Evolutionary conservation across 2,888 invertebrate species (phyloP).

Genomic region (Ctena decussata): DNA sequence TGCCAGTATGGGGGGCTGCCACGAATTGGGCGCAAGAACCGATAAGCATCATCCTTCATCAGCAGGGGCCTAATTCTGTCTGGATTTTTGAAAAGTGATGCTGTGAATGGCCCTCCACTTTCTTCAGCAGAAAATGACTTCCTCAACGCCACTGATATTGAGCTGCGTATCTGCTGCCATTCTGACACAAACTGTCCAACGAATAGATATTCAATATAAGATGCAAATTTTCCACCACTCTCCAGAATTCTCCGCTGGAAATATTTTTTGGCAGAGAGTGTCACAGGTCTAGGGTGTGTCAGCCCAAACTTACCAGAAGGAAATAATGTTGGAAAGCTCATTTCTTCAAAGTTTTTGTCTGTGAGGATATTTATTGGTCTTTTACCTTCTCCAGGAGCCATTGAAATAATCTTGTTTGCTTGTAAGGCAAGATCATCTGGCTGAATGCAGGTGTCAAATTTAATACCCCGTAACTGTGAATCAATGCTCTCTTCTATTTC

Average conservation of each 20-base stretch:
- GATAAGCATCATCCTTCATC: slow-evolving; percentile 54
- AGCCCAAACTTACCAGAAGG: slow-evolving; percentile 49
- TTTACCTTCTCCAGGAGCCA: slow-evolving; percentile 25
- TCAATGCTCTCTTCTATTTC: slow-evolving; percentile 2
- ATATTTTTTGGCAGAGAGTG: slow-evolving; percentile 39
- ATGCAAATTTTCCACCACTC: slow-evolving; percentile 26
- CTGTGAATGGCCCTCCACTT: slow-evolving; percentile 29
- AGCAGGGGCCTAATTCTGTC: slow-evolving; percentile 24
- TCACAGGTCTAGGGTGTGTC: slow-evolving; percentile 11
- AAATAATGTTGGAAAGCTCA: slow-evolving; percentile 33
- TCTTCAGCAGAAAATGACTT: slow-evolving; percentile 5
- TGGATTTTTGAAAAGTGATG: slow-evolving; percentile 36
- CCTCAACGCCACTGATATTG: slow-evolving; percentile 39
- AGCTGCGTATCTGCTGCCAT: slow-evolving; percentile 31
- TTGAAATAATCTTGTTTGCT: slow-evolving; percentile 16
- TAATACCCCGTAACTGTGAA: slow-evolving; percentile 8
- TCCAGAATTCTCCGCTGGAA: slow-evolving; percentile 47
- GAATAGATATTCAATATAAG: slow-evolving; percentile 45
- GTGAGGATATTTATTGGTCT: slow-evolving; percentile 31
- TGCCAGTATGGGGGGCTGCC: slow-evolving; percentile 71
- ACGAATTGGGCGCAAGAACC: slow-evolving; percentile 54
- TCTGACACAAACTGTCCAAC: slow-evolving; percentile 39
- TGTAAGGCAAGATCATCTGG: slow-evolving; percentile 31
- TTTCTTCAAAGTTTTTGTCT: slow-evolving; percentile 43
- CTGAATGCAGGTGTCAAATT: slow-evolving; percentile 37